phyloP scores from a whole-genome alignment of 35 echinoderm and acorn worm genomes.

The Amphiura filiformis region DNA sequence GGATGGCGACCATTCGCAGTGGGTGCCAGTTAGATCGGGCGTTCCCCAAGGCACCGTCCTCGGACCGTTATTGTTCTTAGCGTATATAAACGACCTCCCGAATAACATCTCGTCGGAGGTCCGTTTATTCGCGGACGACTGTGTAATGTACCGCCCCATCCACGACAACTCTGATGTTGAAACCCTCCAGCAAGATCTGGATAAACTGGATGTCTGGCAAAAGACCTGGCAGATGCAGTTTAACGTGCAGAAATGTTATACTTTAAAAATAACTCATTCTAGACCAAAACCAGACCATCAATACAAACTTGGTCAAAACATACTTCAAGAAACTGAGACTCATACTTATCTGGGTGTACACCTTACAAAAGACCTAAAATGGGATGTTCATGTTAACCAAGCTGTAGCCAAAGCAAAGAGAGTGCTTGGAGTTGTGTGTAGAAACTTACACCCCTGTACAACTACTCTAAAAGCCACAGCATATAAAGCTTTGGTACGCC shows the following conservation, averaged over 20 bases:
- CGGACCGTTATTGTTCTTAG: slow-evolving; percentile 48
- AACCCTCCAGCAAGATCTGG: not conserved
- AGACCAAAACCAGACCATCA: not conserved
- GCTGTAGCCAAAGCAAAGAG: not conserved
- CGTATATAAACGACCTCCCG: slow-evolving; percentile 55
- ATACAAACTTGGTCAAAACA: not conserved
- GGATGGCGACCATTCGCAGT: slow-evolving; percentile 33
- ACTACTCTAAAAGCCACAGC: not conserved
- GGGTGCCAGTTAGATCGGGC: slow-evolving; percentile 19
- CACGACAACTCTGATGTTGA: not conserved
- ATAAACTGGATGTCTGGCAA: not conserved
- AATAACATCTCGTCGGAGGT: slow-evolving; percentile 6
- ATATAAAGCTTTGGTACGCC: not conserved
- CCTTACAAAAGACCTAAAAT: not conserved
- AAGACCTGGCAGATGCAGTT: not conserved
- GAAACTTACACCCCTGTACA: not conserved
- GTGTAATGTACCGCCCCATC: too few species aligned
- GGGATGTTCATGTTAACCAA: not conserved
- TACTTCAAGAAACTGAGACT: not conserved
- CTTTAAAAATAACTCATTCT: not conserved
- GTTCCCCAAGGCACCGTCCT: slow-evolving; percentile 64
- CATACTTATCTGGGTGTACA: not conserved
- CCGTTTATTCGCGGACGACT: not conserved
- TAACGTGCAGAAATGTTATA: not conserved
- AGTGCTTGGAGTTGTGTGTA: not conserved